A percentile compares a stretch with the other conserved stretches of the same genome.
Evolutionary conservation across 2,113 vertebrate genomes (phyloP).

Genomic region (Siniperca knerii): DNA sequence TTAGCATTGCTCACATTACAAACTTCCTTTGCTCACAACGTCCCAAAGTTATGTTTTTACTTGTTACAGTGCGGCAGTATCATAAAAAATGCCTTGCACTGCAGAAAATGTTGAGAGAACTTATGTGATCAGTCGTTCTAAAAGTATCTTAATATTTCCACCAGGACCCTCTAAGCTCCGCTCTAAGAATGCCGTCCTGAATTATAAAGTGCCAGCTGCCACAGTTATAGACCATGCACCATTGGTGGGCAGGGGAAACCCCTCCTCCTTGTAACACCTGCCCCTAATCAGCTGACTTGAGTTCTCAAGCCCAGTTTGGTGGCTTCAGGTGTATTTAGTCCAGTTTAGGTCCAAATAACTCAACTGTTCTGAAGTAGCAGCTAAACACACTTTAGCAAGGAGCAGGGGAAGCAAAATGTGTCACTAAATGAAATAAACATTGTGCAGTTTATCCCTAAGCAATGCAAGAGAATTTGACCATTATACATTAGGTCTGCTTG

Average conservation of each 20-base stretch:
- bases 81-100: neutral
- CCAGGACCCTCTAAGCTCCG: constrained; percentile 41
- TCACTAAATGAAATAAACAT: neutral
- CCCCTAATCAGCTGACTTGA: constrained; percentile 59
- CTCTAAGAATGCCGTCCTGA: constrained; percentile 46
- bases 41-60: neutral
- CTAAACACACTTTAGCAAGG: neutral
- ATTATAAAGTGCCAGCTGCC: constrained; percentile 71
- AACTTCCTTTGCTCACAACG: neutral
- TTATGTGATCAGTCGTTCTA: constrained; percentile 45
- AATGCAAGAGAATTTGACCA: neutral
- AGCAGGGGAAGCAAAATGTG: neutral
- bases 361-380: neutral
- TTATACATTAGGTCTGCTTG: neutral
- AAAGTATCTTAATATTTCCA: constrained; percentile 67
- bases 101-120: constrained; percentile 41
- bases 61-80: neutral
- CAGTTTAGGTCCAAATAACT: neutral
- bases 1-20: neutral
- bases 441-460: neutral
- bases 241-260: constrained; percentile 37
- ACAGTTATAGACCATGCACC: constrained; percentile 44
- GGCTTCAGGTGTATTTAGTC: constrained; percentile 42
- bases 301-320: constrained; percentile 9
- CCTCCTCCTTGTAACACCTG: constrained; percentile 54